Base-by-base conservation (phyloP, 2,888 invertebrate genomes). In the Gisinianus flammeolus region DNA sequence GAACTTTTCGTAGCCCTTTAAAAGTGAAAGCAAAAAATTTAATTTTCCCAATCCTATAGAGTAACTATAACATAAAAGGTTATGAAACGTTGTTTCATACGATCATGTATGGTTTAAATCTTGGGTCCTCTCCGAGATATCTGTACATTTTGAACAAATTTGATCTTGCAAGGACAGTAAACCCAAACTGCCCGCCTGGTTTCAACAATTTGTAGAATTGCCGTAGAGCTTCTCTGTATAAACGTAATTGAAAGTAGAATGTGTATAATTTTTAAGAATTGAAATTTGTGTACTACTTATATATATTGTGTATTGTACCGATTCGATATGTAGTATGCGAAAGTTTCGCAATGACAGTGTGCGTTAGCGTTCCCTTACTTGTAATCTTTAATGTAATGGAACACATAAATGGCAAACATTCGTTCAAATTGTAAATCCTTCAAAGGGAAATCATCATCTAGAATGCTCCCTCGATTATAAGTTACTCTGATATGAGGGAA, bases 401-500 rank as follows among this genome's bases (percentile, higher is more conserved):
- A 76, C 6, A 83, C 83, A 72, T 82, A 81, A 24, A 82, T 69
- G 33, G 82, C 26, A 76, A 82, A 83, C 19, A 83, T 79, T 30
- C 78, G 77, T 58, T 83, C 83, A 76, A 81, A 83, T 22, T 76
- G n/a, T 2, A 74, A 19, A 10, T 79, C 73, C 58, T 72, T 71
- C 35, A 78, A 78, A 5, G 82, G 82, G 58, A 83, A 83, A 24
- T 74, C 31, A 16, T 76, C 72, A 3, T 75, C 73, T 5, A 79
- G 35, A 6, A 83, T 77, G 30, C 79, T 75, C 8, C 80, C 81
- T 10, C 28, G 35, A 12, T 54, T 62, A 58, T 79, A 82, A 0
- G 52, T 52, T 28, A 82, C 79, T 16, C 79, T 62, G 19, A 75
- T 66, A 75, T 81, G 76, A 26, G 82, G 58, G 72, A 78, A 81